phyloP scores from a whole-genome alignment of 2,888 invertebrate species.

The Spicauda simplicius region DNA sequence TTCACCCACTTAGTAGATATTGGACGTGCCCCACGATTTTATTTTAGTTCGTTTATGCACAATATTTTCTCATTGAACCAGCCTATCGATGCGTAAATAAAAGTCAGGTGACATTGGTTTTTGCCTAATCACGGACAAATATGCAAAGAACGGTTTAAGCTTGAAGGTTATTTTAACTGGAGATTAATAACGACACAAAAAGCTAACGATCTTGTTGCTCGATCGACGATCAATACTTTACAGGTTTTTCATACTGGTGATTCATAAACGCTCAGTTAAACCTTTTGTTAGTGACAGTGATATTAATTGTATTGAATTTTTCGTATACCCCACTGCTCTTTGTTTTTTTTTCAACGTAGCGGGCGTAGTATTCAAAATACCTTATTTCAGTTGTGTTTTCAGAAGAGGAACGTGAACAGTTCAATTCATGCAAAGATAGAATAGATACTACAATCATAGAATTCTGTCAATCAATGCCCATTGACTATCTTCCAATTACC shows the following conservation, averaged over 20 bases:
- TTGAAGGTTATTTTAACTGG: conserved; percentile 28
- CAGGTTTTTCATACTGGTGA: conserved; percentile 14
- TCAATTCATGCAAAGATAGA: no score
- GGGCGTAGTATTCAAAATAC: no score
- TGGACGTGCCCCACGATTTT: no score
- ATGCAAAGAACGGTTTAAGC: conserved; percentile 16
- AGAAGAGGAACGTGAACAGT: no score
- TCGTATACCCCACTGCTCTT: neutral
- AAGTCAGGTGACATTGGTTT: conserved; percentile 5
- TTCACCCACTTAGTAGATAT: no score
- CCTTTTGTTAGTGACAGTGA: neutral
- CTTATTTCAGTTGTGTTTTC: no score
- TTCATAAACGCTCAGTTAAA: neutral
- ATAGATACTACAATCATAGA: no score
- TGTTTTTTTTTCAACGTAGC: no score
- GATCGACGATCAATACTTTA: conserved; percentile 21
- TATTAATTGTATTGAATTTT: neutral
- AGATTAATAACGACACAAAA: conserved; percentile 26
- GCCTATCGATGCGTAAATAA: conserved; percentile 11
- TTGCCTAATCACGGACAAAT: conserved; percentile 10
- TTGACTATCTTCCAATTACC: no score
- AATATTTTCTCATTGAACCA: neutral
- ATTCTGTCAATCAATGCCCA: no score
- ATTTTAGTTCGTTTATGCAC: neutral
- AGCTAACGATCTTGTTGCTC: conserved; percentile 29